Base-by-base conservation (phyloP, 35 echinoderm and acorn worm species). In the Anneissia japonica region DNA sequence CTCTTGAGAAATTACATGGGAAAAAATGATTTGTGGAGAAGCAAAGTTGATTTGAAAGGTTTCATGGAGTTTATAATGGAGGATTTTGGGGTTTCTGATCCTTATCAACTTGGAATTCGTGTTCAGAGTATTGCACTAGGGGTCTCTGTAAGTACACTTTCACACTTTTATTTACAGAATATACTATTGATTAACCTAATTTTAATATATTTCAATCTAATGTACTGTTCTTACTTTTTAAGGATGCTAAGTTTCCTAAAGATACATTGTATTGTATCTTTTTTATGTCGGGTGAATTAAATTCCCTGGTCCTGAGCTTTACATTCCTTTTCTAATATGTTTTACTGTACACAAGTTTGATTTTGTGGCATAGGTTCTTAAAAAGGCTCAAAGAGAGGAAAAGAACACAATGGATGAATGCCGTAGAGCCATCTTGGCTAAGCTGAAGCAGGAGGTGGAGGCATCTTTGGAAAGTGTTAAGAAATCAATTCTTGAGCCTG, bases 71-170 rank as follows among this genome's bases (percentile, higher is more conserved):
- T 84, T 38, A 28, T 90, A 0, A 39, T 84, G 23, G 36, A 79
- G 31, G 31, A 83, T 19, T 90, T 84, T 38, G 32, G 72, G 17
- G 56, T 83, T 45, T 81, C 83, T 19, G 74, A 38, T 19, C 88
- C 88, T 2, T 90, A 84, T 77, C 81, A 84, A 32, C 74, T 90
- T 40, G 88, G 88, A 29, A 46, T 90, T 37, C 64, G 82, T 35
- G 84, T 90, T 30, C 72, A 90, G 40, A 90, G 88, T 78, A 35
- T 90, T 78, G 88, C 35, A n/a, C 81, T 90, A 56, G 88, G 39
- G 16, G 84, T 90, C 29, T 84, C 88, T 32, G 88, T 90, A 84
- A 90, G 88, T 90, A 76, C 1, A 32, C 46, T n/a, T n/a, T n/a
- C n/a, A n/a, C n/a, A n/a, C n/a, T n/a, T n/a, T n/a, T n/a, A n/a